phyloP scores from a whole-genome alignment of 2,888 invertebrate species.

The Thereva nobilitata region DNA sequence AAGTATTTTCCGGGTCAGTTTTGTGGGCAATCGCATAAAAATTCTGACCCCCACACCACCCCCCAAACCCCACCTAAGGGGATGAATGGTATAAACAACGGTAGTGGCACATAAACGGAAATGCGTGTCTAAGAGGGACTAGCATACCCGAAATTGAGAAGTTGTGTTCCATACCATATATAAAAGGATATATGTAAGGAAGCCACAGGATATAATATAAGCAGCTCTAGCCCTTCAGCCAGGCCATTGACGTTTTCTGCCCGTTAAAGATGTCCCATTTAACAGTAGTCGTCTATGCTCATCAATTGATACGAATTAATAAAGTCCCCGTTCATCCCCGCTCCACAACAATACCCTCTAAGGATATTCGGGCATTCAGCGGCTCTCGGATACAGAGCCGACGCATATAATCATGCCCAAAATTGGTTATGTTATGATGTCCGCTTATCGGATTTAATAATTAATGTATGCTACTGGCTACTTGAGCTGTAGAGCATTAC shows the following conservation, averaged over 20 bases:
- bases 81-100: conserved; percentile 28
- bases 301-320: too few species aligned
- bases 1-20: conserved; percentile 25
- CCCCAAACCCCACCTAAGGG: not conserved
- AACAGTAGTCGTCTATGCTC: too few species aligned
- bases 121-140: conserved; percentile 11
- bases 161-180: conserved; percentile 20
- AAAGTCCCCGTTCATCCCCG: not conserved
- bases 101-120: conserved; percentile 21
- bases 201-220: not conserved
- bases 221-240: conserved; percentile 3
- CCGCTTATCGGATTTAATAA: conserved; percentile 34
- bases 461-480: conserved; percentile 14
- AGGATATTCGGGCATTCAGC: conserved; percentile 16
- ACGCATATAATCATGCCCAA: conserved; percentile 9
- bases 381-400: too few species aligned
- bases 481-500: not conserved
- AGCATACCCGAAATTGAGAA: conserved; percentile 21
- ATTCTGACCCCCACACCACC: not conserved
- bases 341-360: not conserved
- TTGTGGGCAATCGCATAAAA: conserved; percentile 36
- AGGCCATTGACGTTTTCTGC: too few species aligned
- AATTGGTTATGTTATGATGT: conserved; percentile 32
- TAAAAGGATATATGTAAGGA: not conserved
- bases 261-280: too few species aligned